Evolutionary conservation across 2,797 vertebrate genomes (phyloP), one percentile per base, ranked within the genome.

Genomic region (Sebastes itinus): DNA sequence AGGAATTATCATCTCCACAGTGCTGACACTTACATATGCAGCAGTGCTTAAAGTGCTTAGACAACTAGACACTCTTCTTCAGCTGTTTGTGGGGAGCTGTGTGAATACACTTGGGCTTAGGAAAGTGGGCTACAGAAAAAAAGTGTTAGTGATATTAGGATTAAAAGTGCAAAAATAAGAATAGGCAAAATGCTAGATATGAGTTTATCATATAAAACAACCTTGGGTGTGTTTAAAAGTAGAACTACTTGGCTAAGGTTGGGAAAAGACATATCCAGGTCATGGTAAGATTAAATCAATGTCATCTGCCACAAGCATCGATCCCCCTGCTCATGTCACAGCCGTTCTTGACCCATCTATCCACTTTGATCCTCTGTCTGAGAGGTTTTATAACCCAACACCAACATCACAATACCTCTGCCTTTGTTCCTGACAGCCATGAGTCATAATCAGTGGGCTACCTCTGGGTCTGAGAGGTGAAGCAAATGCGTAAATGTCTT

Each of bases 11-110:
- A 83, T 89, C 78, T 84, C 67, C 78, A 78, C 80, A 74, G 73
- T 88, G 89, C 89, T 91, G 89, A 93, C 91, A 88, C 86, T 83
- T 88, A 77, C 89, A 89, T 83, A 89, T 81, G 78, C 87, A 87
- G 85, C 75, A 68, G 77, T 69, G 82, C 85, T 92, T 83, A 80
- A 78, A 85, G 63, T 70, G 78, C 85, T 87, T 62, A 77, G 70
- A 82, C 52, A 70, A 77, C 81, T 28, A 80, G 27, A 87, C 65
- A 10, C 69, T 74, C 59, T 75, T 62, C 77, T 61, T 81, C 78
- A 61, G 81, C 67, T 69, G 71, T 78, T 83, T 75, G 66, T 68
- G 72, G 35, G 54, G 54, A 75, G 55, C 35, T 54, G 35, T 80
- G 63, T 62, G 66, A 12, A 42, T 61, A 71, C 33, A 14, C 20